Conservation (phyloP, 2,113 vertebrate species). For the Microtus richardsoni region DNA sequence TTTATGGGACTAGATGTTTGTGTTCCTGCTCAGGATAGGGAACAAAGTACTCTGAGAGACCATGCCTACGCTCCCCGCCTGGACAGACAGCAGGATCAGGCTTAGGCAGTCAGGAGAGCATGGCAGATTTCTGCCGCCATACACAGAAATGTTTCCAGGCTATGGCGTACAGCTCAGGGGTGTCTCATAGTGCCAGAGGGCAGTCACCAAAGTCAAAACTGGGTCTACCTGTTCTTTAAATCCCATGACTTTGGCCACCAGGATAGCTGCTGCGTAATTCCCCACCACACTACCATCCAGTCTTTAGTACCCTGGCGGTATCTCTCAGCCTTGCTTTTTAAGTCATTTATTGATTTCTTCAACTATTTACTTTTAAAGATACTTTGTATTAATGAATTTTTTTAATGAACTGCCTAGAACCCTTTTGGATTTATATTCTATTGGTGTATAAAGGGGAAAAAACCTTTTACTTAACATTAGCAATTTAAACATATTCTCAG, state of each 20-base stretch:
- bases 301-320: background rate
- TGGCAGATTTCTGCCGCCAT: too few relatives aligned
- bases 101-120: too few relatives aligned
- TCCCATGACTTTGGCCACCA: background rate
- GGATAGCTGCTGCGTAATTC: background rate
- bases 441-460: slow-evolving; percentile 17
- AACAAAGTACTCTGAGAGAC: too few relatives aligned
- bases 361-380: slow-evolving; percentile 2
- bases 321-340: background rate
- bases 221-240: slow-evolving; percentile 23
- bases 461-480: slow-evolving; percentile 4
- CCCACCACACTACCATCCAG: background rate
- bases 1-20: too few relatives aligned
- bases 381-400: slow-evolving; percentile 28
- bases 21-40: too few relatives aligned
- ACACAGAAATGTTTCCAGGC: too few relatives aligned
- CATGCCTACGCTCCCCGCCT: too few relatives aligned
- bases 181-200: background rate
- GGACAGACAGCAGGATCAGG: too few relatives aligned
- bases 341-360: background rate
- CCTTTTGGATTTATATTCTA: slow-evolving; percentile 26
- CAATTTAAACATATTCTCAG: slow-evolving; percentile 48
- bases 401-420: slow-evolving; percentile 51
- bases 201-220: background rate
- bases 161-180: background rate